Percentiles rank a stretch among this genome's conserved stretches.
Evolutionary conservation across 2,113 vertebrate species (phyloP).

Genomic region (Xiphorhynchus elegans): DNA sequence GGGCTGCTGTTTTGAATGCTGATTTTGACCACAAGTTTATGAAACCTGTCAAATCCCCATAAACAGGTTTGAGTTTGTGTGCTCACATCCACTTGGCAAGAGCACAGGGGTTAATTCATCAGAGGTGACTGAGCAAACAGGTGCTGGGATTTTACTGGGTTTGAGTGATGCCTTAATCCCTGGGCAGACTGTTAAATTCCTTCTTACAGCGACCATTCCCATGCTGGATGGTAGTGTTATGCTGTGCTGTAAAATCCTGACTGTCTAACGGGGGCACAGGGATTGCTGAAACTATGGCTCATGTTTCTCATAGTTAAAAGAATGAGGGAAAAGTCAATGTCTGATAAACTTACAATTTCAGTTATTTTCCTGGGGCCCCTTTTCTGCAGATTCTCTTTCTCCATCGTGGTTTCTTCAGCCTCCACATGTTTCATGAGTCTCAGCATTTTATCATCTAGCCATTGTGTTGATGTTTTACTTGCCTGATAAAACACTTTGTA

Average conservation of each 20-base stretch:
- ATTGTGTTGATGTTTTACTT: not conserved
- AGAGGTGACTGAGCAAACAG: not conserved
- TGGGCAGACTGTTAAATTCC: conserved; percentile 6
- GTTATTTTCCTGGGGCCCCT: not conserved
- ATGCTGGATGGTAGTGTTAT: not conserved
- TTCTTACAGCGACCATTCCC: not conserved
- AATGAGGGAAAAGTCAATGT: not conserved
- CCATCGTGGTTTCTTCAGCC: not conserved
- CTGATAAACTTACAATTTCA: not conserved
- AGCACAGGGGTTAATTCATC: not conserved
- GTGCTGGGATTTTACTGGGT: not conserved
- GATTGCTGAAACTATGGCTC: not conserved
- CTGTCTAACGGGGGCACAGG: not conserved
- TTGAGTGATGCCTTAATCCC: not conserved
- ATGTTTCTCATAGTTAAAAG: not conserved
- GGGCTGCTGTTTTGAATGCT: not conserved
- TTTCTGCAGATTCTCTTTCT: not conserved
- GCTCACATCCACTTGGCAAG: not conserved
- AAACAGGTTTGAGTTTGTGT: not conserved
- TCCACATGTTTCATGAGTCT: not conserved
- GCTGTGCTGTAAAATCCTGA: not conserved
- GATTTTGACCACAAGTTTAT: not conserved
- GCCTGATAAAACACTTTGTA: not conserved
- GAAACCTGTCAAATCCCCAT: not conserved
- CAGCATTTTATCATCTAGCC: not conserved